These are phyloP conservation scores for Archips xylosteana DNA, from an alignment of 2,888 invertebrate genomes.

Conservation along the genomic window DNA sequence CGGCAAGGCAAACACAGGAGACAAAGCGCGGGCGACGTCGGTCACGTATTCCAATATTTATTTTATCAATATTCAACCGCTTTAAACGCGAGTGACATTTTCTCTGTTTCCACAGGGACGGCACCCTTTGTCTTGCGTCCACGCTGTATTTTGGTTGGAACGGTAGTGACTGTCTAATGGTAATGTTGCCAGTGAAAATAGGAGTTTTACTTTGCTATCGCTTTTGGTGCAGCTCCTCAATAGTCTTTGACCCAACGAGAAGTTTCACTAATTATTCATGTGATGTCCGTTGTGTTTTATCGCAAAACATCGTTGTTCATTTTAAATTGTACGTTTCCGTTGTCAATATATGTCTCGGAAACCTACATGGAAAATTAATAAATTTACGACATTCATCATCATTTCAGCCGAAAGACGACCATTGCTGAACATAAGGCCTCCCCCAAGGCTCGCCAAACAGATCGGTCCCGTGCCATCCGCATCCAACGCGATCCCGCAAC, in stretches of 20 bases:
- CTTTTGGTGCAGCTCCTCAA: neutral
- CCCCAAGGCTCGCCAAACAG: too few relatives aligned
- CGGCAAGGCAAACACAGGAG: conserved; percentile 45
- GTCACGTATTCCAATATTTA: conserved; percentile 77
- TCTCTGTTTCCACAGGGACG: conserved; percentile 48
- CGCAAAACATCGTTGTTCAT: neutral
- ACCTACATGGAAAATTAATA: too few relatives aligned
- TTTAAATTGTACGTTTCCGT: neutral
- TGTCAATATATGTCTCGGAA: too few relatives aligned
- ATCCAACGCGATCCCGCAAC: too few relatives aligned
- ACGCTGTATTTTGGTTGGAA: conserved; percentile 33
- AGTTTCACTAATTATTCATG: neutral
- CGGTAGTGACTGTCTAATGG: conserved; percentile 6
- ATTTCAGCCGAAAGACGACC: too few relatives aligned
- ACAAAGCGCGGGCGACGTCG: conserved; percentile 55
- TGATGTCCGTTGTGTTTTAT: neutral
- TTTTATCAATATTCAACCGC: conserved; percentile 78
- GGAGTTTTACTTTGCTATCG: conserved; percentile 1
- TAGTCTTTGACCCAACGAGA: neutral
- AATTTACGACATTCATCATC: too few relatives aligned
- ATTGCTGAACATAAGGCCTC: too few relatives aligned
- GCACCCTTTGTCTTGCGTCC: conserved; percentile 42
- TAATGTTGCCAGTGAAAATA: conserved; percentile 14
- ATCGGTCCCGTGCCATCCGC: too few relatives aligned
- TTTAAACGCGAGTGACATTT: conserved; percentile 58